phyloP scores from a whole-genome alignment of 1,140 invertebrate genomes.

The Papilio aristodemus region DNA sequence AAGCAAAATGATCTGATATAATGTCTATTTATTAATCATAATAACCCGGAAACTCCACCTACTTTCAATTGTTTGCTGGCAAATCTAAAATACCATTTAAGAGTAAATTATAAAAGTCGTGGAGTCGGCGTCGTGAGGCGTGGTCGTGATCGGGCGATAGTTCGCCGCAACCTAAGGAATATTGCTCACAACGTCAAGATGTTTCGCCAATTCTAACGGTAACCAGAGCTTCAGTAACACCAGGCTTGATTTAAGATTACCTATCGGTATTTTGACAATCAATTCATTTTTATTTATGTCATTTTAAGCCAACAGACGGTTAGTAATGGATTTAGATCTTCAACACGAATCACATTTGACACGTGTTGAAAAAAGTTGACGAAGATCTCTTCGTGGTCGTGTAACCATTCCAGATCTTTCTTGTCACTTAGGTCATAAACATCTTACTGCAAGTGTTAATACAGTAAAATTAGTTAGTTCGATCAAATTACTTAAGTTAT shows the following conservation, averaged over 20 bases:
- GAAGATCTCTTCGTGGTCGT: too few species aligned
- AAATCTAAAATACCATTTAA: slow-evolving; percentile 23
- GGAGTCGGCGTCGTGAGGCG: slow-evolving; percentile 3
- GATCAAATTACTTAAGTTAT: too few species aligned
- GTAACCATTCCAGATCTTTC: too few species aligned
- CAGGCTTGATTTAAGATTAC: background rate
- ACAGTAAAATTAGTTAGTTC: too few species aligned
- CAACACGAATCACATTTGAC: too few species aligned
- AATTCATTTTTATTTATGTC: too few species aligned
- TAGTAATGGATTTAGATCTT: too few species aligned
- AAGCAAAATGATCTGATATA: too few species aligned
- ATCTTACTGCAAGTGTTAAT: too few species aligned
- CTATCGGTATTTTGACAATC: background rate
- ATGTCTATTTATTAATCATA: background rate
- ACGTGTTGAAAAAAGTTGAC: too few species aligned
- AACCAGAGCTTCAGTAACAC: background rate
- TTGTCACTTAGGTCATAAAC: too few species aligned
- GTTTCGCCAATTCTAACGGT: background rate
- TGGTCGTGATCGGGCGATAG: slow-evolving; percentile 18
- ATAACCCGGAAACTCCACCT: background rate
- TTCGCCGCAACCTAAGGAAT: slow-evolving; percentile 7
- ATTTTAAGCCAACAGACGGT: too few species aligned
- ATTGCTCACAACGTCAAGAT: background rate
- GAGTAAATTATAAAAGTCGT: slow-evolving; percentile 28
- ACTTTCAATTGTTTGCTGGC: slow-evolving; percentile 6